Evolutionary conservation across 2,888 invertebrate genomes (phyloP).

Genomic region (Lobophora halterata): DNA sequence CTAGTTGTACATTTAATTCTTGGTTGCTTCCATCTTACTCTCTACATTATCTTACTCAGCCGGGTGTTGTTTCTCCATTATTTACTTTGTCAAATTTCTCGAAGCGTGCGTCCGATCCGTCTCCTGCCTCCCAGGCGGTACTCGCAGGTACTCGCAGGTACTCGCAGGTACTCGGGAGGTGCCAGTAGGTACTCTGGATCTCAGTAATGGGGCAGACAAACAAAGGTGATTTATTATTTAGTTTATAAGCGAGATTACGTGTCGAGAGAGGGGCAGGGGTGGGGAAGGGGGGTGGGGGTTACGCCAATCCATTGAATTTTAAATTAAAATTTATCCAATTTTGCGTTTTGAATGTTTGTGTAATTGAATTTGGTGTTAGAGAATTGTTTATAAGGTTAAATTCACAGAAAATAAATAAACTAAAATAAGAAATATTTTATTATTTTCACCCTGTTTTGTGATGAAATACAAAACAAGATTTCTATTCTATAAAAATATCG

Average conservation of each 20-base stretch:
- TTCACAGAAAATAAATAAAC: conserved; percentile 2
- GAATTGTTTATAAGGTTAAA: too few species aligned
- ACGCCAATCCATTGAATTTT: conserved; percentile 15
- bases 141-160: too few species aligned
- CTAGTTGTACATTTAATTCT: conserved; percentile 1
- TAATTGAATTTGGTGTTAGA: too few species aligned
- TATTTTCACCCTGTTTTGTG: too few species aligned
- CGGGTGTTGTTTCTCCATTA: conserved; percentile 15
- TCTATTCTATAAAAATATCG: neutral
- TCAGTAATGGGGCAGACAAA: conserved; percentile 20
- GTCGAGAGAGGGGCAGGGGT: neutral
- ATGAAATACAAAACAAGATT: too few species aligned
- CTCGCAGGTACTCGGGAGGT: neutral
- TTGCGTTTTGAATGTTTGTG: too few species aligned
- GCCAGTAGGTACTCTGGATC: neutral
- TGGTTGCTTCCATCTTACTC: neutral
- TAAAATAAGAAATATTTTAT: too few species aligned
- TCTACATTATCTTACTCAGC: conserved; percentile 10
- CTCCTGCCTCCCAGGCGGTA: neutral
- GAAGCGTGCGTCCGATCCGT: conserved; percentile 9
- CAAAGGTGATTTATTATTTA: conserved; percentile 46
- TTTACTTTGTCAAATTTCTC: conserved; percentile 12
- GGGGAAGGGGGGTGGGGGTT: neutral
- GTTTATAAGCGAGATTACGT: conserved; percentile 33
- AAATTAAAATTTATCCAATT: conserved; percentile 12